These are phyloP conservation scores for Aphelinus atriplicis DNA, from an alignment of 1,140 invertebrate genomes.

Conservation along the genomic window DNA sequence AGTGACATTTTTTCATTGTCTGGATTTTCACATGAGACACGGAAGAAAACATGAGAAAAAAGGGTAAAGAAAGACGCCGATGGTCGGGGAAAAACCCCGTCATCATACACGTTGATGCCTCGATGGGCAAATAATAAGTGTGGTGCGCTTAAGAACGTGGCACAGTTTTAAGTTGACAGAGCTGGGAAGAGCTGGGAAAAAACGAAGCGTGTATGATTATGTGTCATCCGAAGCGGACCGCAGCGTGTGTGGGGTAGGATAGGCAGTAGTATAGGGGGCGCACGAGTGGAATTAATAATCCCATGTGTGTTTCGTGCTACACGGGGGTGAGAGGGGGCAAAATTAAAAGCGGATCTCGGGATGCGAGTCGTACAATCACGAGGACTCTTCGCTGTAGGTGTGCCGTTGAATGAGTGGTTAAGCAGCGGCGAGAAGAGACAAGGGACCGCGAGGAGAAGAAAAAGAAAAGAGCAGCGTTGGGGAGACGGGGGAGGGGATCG, in stretches of 20 bases:
- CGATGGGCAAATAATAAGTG: no score
- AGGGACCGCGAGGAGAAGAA: background rate
- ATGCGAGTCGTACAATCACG: background rate
- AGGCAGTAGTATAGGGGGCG: background rate
- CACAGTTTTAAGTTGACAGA: slow-evolving; percentile 31
- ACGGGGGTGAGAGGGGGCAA: slow-evolving; percentile 24
- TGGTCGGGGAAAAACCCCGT: no score
- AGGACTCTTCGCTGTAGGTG: slow-evolving; percentile 52
- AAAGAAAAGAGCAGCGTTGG: background rate
- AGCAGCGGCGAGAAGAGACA: background rate
- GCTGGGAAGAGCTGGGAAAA: slow-evolving; percentile 9
- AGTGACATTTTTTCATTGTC: no score
- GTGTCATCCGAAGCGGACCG: slow-evolving; percentile 26
- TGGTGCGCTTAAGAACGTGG: background rate
- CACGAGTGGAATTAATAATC: slow-evolving; percentile 32
- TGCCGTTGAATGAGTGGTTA: slow-evolving; percentile 43
- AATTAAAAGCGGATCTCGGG: slow-evolving; percentile 33
- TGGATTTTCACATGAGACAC: no score
- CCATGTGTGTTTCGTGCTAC: background rate
- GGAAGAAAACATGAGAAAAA: no score
- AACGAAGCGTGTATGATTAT: slow-evolving; percentile 31
- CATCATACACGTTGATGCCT: no score
- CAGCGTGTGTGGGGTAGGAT: background rate
- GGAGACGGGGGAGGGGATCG: slow-evolving; percentile 42
- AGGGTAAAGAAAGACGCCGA: no score